Evolutionary conservation across 1,140 invertebrate genomes (phyloP).

Genomic region (Mya arenaria): DNA sequence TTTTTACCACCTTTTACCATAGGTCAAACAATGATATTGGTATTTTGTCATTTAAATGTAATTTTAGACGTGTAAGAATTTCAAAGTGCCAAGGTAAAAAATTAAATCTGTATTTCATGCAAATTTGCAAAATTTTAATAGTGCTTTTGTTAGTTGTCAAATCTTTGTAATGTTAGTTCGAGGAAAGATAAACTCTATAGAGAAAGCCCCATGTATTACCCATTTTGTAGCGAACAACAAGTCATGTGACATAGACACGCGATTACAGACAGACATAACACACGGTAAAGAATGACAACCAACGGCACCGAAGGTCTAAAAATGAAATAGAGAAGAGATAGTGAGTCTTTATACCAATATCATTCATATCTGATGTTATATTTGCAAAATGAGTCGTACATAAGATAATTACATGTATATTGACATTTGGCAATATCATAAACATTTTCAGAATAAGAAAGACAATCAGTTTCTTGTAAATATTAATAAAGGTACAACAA

Average conservation of each 20-base stretch:
- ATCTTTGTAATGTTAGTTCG: background rate
- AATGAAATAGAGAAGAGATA: background rate
- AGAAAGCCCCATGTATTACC: background rate
- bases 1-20: background rate
- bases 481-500: no score
- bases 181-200: slow-evolving; percentile 4
- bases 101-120: no score
- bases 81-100: no score
- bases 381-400: no score
- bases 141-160: background rate
- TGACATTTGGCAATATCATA: no score
- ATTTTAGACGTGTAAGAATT: no score
- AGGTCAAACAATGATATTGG: slow-evolving; percentile 46
- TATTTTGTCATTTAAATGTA: no score
- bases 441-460: no score
- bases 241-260: background rate
- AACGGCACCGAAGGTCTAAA: background rate
- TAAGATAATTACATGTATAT: no score
- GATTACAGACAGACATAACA: background rate
- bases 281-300: background rate
- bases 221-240: background rate
- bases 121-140: no score
- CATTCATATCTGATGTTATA: no score
- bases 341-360: background rate
- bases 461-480: no score